Evolutionary conservation across 2,797 vertebrate genomes (phyloP), one percentile per base, ranked within the genome.

Genomic region (Nyctalus aviator): DNA sequence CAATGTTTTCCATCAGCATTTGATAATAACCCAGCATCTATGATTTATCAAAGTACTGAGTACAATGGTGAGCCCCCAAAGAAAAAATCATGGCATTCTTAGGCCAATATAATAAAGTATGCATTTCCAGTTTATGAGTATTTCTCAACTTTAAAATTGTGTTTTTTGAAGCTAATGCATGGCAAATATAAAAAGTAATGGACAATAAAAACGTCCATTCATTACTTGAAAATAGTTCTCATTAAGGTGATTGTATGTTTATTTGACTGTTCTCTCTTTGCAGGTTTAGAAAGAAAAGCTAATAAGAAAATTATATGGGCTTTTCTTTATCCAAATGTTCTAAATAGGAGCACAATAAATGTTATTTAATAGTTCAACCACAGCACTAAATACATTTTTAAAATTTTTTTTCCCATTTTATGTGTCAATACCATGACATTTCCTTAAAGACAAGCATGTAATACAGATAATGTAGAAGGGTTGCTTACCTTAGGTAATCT

Each of bases 21-120:
- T 98, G 97, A 96, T 98, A 98, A 97, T 97, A 98, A 97, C 94
- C 94, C 96, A 97, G 93, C 94, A 85, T 96, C 96, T 97, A 96
- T 96, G 96, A 97, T 97, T 96, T 97, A 96, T 97, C 97, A 96
- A 97, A 68, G 89, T 93, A 97, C 96, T 96, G 95, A 97, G 82
- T 96, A 41, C 77, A 94, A 93, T 91, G 96, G 90, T 95, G 73
- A 97, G 84, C 78, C 94, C 95, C 95, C 82, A 68, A 97, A 94
- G 97, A 97, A 98, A 98, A 97, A 97, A 97, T 92, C 88, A 95
- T 94, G 93, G 96, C 91, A 93, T 97, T 98, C 96, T 96, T 68
- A 97, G 96, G 94, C 87, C 96, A 96, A 73, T 96, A 95, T 95
- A 98, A 97, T 97, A 96, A 96, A 97, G 96, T 96, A 97, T 97